Conservation (phyloP, 2,113 vertebrate genomes). For the Mastomys coucha region DNA sequence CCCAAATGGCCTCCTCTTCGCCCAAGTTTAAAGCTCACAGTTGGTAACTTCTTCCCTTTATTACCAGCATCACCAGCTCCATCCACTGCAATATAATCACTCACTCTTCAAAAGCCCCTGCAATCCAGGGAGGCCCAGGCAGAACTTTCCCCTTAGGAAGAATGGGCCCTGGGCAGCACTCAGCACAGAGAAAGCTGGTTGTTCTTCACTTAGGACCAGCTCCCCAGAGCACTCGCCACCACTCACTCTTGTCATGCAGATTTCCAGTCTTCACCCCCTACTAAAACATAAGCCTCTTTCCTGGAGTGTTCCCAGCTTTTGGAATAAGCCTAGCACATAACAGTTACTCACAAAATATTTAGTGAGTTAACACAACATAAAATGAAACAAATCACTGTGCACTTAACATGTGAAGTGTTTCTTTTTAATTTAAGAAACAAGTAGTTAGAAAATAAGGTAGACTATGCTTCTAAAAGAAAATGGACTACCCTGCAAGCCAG, state of each 20-base stretch:
- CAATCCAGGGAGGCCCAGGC: neutral
- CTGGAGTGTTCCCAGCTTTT: neutral
- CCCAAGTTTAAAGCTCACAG: too few relatives aligned
- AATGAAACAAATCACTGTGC: neutral
- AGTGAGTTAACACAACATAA: neutral
- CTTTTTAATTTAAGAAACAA: neutral
- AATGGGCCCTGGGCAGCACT: neutral
- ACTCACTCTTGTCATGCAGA: too few relatives aligned
- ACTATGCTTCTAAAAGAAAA: neutral
- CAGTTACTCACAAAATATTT: neutral
- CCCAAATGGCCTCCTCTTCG: neutral
- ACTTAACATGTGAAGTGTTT: neutral
- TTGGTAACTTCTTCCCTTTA: neutral
- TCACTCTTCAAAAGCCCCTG: neutral
- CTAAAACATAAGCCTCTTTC: neutral
- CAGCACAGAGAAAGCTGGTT: neutral
- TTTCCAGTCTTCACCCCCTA: neutral
- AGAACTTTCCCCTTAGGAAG: neutral
- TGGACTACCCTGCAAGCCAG: neutral
- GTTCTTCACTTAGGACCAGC: neutral
- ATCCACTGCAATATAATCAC: accelerated
- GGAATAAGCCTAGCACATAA: neutral
- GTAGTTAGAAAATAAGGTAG: neutral
- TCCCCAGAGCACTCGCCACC: neutral
- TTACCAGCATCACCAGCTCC: neutral